Evolutionary conservation across 2,888 invertebrate species (phyloP).

Genomic region (Cataglyphis rosenhaueri): DNA sequence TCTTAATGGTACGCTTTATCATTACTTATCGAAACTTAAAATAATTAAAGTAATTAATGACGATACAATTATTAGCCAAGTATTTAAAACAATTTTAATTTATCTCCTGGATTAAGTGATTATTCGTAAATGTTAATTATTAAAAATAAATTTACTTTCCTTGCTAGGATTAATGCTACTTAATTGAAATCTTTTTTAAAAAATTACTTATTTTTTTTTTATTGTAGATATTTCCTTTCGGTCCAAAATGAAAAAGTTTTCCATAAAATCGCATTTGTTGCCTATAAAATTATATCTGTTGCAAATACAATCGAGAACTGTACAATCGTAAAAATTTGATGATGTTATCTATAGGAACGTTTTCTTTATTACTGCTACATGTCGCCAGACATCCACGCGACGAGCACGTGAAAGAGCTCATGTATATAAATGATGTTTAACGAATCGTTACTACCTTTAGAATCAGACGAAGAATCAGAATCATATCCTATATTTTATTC

Average conservation of each 20-base stretch:
- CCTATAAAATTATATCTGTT: background rate
- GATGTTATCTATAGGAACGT: background rate
- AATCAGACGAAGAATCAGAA: background rate
- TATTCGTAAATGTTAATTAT: background rate
- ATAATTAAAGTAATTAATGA: background rate
- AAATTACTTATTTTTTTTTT: background rate
- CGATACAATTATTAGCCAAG: background rate
- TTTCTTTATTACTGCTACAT: background rate
- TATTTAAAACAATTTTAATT: background rate
- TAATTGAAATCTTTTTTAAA: background rate
- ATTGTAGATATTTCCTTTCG: background rate
- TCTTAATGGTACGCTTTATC: background rate
- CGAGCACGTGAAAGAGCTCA: constrained; percentile 52
- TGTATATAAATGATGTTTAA: background rate
- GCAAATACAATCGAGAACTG: background rate
- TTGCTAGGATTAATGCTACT: background rate
- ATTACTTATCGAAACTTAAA: background rate
- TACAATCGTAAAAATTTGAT: background rate
- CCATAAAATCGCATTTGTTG: background rate
- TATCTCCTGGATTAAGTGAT: background rate
- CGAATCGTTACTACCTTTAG: constrained; percentile 8
- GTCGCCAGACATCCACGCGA: constrained; percentile 44
- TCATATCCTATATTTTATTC: constrained; percentile 28
- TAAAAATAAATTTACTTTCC: background rate
- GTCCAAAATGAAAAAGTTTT: background rate